Conservation (phyloP, 2,888 invertebrate species). For the Ctena decussata region DNA sequence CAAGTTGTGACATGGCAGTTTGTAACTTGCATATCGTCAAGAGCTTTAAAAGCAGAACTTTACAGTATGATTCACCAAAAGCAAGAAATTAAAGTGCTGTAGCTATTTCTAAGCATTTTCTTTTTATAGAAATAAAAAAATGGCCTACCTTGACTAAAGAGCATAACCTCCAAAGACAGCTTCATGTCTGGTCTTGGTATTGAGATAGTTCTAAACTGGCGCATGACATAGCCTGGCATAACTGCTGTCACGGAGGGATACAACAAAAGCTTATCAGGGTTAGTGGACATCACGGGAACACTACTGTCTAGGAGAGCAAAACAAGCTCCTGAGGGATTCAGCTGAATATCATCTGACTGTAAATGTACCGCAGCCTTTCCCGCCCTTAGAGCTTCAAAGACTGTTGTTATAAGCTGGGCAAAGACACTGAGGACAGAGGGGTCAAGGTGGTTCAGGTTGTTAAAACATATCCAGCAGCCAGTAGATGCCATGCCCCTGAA, state of each 20-base stretch:
- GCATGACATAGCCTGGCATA: constrained; percentile 81
- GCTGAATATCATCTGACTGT: constrained; percentile 80
- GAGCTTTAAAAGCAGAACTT: too few relatives aligned
- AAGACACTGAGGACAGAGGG: constrained; percentile 82
- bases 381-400: constrained; percentile 80
- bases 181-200: constrained; percentile 81
- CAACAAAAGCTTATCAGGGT: constrained; percentile 81
- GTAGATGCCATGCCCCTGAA: constrained; percentile 84
- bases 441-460: constrained; percentile 77
- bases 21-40: too few relatives aligned
- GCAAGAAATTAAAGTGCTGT: too few relatives aligned
- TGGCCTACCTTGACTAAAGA: constrained; percentile 83
- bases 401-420: constrained; percentile 80
- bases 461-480: constrained; percentile 85
- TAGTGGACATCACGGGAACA: constrained; percentile 74
- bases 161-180: constrained; percentile 79
- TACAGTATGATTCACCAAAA: too few relatives aligned
- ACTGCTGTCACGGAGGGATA: constrained; percentile 79
- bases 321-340: constrained; percentile 78
- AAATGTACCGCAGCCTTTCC: constrained; percentile 80
- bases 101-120: too few relatives aligned
- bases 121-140: too few relatives aligned
- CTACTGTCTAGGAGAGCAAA: constrained; percentile 81
- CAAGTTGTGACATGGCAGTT: too few relatives aligned
- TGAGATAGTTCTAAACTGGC: constrained; percentile 83